These are phyloP conservation scores for Pollenia amentaria DNA, from an alignment of 2,888 invertebrate species.

Conservation along the genomic window DNA sequence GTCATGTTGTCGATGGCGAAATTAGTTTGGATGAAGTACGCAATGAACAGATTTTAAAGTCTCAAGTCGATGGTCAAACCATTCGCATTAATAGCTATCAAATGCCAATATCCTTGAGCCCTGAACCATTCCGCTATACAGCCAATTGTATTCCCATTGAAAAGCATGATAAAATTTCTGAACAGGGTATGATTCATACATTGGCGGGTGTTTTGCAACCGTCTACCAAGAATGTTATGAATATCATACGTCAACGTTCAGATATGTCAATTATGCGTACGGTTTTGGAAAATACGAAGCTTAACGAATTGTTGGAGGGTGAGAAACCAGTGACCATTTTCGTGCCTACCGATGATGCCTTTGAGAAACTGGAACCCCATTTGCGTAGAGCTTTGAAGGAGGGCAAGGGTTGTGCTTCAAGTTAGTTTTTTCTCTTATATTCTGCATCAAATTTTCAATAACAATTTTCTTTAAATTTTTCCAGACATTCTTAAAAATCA, in stretches of 20 bases:
- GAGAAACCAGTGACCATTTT: conserved; percentile 87
- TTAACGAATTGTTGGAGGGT: conserved; percentile 86
- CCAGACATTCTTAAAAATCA: conserved; percentile 89
- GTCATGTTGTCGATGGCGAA: conserved; percentile 87
- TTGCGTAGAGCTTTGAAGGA: conserved; percentile 86
- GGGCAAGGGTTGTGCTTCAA: conserved; percentile 87
- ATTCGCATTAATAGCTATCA: conserved; percentile 84
- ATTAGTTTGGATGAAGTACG: conserved; percentile 86
- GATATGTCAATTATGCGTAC: conserved; percentile 86
- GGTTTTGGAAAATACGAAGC: conserved; percentile 86
- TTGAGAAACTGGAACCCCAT: conserved; percentile 86
- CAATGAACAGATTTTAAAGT: conserved; percentile 86
- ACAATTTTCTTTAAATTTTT: conserved; percentile 49
- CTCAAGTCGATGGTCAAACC: conserved; percentile 81
- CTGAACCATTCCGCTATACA: conserved; percentile 84
- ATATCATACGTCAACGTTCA: conserved; percentile 86
- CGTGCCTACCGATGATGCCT: conserved; percentile 89
- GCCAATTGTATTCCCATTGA: conserved; percentile 89
- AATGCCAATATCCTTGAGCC: conserved; percentile 78
- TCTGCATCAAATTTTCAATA: background rate
- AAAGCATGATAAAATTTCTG: conserved; percentile 87
- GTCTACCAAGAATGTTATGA: conserved; percentile 86
- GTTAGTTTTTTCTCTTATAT: conserved; percentile 83
- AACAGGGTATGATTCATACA: conserved; percentile 89
- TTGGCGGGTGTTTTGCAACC: conserved; percentile 87